A percentile compares a stretch with the other conserved stretches of the same genome.
Evolutionary conservation across 2,797 vertebrate genomes (phyloP).

Genomic region (Distichodus sexfasciatus): DNA sequence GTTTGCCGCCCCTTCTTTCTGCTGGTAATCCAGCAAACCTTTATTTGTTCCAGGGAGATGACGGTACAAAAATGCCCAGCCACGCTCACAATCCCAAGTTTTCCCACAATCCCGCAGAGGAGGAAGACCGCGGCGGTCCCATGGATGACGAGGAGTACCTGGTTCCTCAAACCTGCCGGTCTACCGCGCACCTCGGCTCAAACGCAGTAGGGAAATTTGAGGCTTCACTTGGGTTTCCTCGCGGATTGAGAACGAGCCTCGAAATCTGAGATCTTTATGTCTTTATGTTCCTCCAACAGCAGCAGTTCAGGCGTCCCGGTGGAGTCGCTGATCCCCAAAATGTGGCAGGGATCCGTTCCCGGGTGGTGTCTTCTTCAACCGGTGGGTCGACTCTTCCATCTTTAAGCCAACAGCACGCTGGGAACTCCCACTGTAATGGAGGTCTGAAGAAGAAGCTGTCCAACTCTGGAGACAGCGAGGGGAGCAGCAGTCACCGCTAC

Average conservation of each 20-base stretch:
- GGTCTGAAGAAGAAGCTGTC: conserved; percentile 85
- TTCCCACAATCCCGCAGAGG: conserved; percentile 94
- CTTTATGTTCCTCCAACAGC: conserved; percentile 68
- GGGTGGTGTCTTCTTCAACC: conserved; percentile 57
- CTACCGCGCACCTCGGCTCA: conserved; percentile 65
- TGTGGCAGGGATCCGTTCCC: conserved; percentile 46
- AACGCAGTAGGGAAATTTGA: neutral
- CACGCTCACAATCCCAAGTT: conserved; percentile 97
- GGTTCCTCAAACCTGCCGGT: neutral
- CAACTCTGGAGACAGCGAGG: conserved; percentile 70
- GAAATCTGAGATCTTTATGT: neutral
- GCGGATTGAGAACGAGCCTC: too few relatives aligned
- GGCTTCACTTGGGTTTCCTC: neutral
- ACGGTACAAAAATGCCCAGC: conserved; percentile 95
- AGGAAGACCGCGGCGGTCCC: conserved; percentile 91
- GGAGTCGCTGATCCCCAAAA: conserved; percentile 69
- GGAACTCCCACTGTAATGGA: conserved; percentile 84
- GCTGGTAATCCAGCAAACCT: neutral
- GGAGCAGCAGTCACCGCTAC: conserved; percentile 87
- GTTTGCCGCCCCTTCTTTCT: neutral
- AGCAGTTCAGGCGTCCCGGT: conserved; percentile 89
- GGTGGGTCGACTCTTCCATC: conserved; percentile 62
- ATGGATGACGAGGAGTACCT: conserved; percentile 95
- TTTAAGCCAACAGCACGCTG: conserved; percentile 63
- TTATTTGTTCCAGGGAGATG: conserved; percentile 80